Conservation (phyloP, 2,797 vertebrate species). For the Acomys russatus region DNA sequence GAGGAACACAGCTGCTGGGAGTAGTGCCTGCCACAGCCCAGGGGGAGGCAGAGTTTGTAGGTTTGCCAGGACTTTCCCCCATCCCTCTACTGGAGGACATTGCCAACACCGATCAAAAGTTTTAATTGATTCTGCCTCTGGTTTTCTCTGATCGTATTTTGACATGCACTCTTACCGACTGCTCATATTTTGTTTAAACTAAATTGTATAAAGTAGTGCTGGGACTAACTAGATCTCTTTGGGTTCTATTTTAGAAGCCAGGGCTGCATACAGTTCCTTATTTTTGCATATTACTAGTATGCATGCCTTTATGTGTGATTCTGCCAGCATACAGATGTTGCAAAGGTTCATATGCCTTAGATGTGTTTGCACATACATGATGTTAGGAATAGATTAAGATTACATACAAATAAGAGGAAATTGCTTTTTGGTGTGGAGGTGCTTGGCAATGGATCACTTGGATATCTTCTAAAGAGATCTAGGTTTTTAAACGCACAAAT, state of each 20-base stretch:
- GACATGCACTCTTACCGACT: not conserved
- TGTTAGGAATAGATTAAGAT: conserved; percentile 38
- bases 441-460: not conserved
- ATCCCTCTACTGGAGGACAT: not conserved
- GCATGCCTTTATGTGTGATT: conserved; percentile 9
- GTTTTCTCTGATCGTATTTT: conserved; percentile 25
- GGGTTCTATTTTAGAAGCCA: conserved; percentile 4
- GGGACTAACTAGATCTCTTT: not conserved
- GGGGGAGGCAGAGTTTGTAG: not conserved
- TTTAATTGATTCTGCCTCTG: conserved; percentile 25
- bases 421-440: conserved; percentile 25
- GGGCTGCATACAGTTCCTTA: not conserved
- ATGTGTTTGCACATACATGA: conserved; percentile 15
- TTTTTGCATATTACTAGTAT: conserved; percentile 31
- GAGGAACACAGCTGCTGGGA: not conserved
- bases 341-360: conserved; percentile 17
- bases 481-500: conserved; percentile 53
- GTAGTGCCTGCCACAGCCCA: not conserved
- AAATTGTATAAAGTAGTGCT: not conserved
- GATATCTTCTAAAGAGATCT: conserved; percentile 25
- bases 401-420: conserved; percentile 40
- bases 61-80: not conserved
- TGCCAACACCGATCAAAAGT: not conserved
- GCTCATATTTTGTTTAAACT: not conserved
- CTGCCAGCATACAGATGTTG: not conserved